Percentiles rank a stretch among this genome's conserved stretches.
Evolutionary conservation across 1,140 invertebrate genomes (phyloP).

Genomic region (Pogonomyrmex californicus): DNA sequence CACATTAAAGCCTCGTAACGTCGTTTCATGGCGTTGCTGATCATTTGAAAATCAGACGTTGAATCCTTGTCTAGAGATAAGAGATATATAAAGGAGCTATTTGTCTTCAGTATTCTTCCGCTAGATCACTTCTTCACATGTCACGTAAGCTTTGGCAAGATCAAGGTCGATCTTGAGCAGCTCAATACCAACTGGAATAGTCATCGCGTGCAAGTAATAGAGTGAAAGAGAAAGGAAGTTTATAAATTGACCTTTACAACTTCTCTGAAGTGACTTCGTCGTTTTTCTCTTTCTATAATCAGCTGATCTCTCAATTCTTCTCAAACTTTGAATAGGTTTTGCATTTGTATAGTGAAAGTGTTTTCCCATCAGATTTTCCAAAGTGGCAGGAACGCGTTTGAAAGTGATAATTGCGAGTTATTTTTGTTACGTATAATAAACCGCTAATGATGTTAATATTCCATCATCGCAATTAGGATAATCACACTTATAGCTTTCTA

Average conservation of each 20-base stretch:
- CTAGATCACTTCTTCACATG: not conserved
- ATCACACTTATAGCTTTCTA: slow-evolving; percentile 41
- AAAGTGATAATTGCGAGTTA: slow-evolving; percentile 43
- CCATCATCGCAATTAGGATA: slow-evolving; percentile 9
- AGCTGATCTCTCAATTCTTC: not conserved
- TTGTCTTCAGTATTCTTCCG: slow-evolving; percentile 30
- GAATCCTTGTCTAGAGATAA: not conserved
- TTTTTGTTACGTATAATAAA: slow-evolving; percentile 1
- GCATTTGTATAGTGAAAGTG: slow-evolving; percentile 40
- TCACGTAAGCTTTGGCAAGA: slow-evolving; percentile 33
- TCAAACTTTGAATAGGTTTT: slow-evolving; percentile 5
- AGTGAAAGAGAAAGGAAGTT: slow-evolving; percentile 41
- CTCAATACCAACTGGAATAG: slow-evolving; percentile 17
- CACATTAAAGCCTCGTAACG: not conserved
- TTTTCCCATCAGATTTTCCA: slow-evolving; percentile 31
- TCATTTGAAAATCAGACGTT: slow-evolving; percentile 5
- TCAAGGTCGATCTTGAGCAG: slow-evolving; percentile 25
- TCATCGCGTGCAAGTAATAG: not conserved
- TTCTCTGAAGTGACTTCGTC: not conserved
- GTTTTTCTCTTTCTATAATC: slow-evolving; percentile 17
- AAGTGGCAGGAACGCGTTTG: slow-evolving; percentile 20
- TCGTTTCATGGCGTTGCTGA: not conserved
- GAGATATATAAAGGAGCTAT: slow-evolving; percentile 15
- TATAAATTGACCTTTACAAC: slow-evolving; percentile 34
- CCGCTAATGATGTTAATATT: slow-evolving; percentile 23